Conservation (phyloP, 2,888 invertebrate genomes). For the Archips crataeganus region DNA sequence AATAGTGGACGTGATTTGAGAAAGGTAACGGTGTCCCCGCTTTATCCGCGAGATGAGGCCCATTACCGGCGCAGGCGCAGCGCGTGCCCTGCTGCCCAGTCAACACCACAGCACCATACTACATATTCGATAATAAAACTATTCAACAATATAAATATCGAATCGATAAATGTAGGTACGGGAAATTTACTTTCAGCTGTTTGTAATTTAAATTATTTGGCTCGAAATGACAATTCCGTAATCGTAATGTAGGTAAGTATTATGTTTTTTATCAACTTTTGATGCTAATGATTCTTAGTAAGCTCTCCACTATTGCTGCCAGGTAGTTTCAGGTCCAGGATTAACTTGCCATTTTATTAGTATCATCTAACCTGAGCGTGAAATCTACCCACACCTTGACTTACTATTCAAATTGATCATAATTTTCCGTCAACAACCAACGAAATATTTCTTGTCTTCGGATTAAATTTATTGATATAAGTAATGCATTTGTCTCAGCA, state of each 20-base stretch:
- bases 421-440: neutral
- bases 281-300: neutral
- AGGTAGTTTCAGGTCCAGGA: neutral
- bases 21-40: constrained; percentile 84
- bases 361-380: neutral
- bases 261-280: neutral
- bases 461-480: neutral
- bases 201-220: no score
- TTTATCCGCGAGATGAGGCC: constrained; percentile 83
- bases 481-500: constrained; percentile 1
- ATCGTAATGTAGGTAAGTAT: neutral
- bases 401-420: no score
- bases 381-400: neutral
- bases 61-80: constrained; percentile 70
- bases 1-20: constrained; percentile 86
- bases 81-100: constrained; percentile 53
- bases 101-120: neutral
- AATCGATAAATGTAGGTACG: neutral
- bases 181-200: neutral
- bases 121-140: constrained; percentile 2
- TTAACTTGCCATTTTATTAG: neutral
- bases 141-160: neutral
- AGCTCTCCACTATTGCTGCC: neutral
- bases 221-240: no score
- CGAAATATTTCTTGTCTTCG: neutral